Conservation (phyloP, 2,113 vertebrate genomes). For the Oncorhynchus keta region DNA sequence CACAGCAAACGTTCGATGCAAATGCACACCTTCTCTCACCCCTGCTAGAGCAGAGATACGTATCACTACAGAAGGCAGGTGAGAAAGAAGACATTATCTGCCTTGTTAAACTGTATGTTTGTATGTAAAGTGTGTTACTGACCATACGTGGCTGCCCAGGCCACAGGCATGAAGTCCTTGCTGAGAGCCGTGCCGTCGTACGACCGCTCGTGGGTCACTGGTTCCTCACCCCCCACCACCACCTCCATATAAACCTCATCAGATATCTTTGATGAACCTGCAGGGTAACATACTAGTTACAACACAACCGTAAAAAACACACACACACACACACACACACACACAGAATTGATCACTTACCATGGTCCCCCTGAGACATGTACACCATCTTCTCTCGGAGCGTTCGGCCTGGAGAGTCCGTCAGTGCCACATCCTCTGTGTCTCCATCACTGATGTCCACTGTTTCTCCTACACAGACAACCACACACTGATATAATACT, state of each 20-base stretch:
- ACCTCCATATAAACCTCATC: conserved; percentile 97
- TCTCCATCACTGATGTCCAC: conserved; percentile 60
- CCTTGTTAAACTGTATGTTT: neutral
- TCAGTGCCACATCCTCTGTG: conserved; percentile 82
- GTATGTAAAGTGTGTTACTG: conserved; percentile 32
- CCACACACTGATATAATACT: neutral
- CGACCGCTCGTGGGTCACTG: conserved; percentile 82
- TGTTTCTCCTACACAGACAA: conserved; percentile 58
- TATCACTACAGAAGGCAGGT: neutral
- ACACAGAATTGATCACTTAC: conserved; percentile 66
- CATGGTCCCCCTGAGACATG: conserved; percentile 93
- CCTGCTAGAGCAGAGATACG: too few relatives aligned
- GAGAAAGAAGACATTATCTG: neutral
- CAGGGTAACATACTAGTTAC: conserved; percentile 19
- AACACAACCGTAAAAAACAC: too few relatives aligned
- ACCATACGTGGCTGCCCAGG: conserved; percentile 93
- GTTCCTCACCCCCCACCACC: conserved; percentile 90
- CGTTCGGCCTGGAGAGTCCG: conserved; percentile 83
- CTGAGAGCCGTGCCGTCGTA: conserved; percentile 83
- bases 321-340: neutral
- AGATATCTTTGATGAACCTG: conserved; percentile 88
- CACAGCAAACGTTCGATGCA: neutral
- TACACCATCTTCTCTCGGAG: conserved; percentile 97
- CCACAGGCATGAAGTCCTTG: conserved; percentile 91
- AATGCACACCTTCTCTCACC: neutral